Evolutionary conservation across 2,888 invertebrate genomes (phyloP).

Genomic region (Conistra vaccinii): DNA sequence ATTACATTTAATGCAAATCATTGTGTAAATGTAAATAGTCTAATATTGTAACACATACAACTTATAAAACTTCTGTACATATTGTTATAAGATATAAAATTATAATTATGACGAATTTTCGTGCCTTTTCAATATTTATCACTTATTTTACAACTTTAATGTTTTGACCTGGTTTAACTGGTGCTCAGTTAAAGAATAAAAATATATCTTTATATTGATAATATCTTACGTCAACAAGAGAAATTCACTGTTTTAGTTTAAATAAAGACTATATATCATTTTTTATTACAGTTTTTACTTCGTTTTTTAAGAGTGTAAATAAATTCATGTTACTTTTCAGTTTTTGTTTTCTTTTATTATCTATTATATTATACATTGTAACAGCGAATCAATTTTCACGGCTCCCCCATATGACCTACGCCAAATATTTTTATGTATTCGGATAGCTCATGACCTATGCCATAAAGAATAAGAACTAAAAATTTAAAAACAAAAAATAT

Average conservation of each 20-base stretch:
- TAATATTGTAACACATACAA: conserved; percentile 33
- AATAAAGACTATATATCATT: conserved; percentile 13
- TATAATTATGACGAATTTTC: conserved; percentile 66
- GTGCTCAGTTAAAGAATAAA: background rate
- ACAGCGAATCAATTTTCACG: too few species aligned
- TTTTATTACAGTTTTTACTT: conserved; percentile 48
- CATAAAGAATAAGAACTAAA: too few species aligned
- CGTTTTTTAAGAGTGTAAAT: conserved; percentile 58
- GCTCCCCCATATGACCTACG: too few species aligned
- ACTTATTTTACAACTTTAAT: conserved; percentile 30
- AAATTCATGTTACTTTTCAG: conserved; percentile 59
- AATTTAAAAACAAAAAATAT: too few species aligned
- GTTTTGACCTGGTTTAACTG: conserved; percentile 14
- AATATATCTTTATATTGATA: background rate
- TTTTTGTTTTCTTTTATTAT: conserved; percentile 30
- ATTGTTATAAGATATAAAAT: conserved; percentile 62
- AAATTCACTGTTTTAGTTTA: conserved; percentile 31
- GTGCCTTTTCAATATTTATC: conserved; percentile 80
- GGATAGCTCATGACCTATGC: too few species aligned
- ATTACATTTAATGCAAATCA: conserved; percentile 39
- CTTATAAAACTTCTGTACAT: conserved; percentile 86
- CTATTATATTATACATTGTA: too few species aligned
- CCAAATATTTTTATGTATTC: too few species aligned
- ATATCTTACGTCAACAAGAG: conserved; percentile 8
- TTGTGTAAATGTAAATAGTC: conserved; percentile 59